Evolutionary conservation across 2,888 invertebrate species (phyloP), one percentile per base, ranked within the genome.

Genomic region (Polyommatus iphigenia): DNA sequence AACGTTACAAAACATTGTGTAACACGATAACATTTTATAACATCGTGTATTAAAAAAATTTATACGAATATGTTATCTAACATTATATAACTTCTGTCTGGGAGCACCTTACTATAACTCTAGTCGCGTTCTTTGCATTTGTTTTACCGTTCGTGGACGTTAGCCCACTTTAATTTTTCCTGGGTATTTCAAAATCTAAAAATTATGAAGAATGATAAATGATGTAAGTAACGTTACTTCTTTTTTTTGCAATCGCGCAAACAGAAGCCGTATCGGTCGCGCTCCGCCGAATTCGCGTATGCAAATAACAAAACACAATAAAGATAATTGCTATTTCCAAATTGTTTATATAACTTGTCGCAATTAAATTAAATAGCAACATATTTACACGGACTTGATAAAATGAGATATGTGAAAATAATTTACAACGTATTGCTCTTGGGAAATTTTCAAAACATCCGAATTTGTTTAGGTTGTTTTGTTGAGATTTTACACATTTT

Each of bases 241-340:
- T 24, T 62, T 62, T 41, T 54, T 41, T 72, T 72, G 72, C 36
- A 72, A 41, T 72, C 41, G 72, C 59, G 36, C 72, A 72, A 72
- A 72, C 41, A 41, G 41, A 41, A 20, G 73, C 8, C 20, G 41
- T 73, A 20, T 73, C 73, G 41, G 77, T 54, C 46, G 50, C 71
- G n/a, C 13, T 72, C 50, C 15, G 24, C 24, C 73, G 46, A 73
- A 20, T 46, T 29, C 46, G 46, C 20, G 72, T 73, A 73, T 50
- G 50, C 24, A 29, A 50, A 73, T 73, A 73, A 73, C n/a, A 50
- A 46, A 46, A 73, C 46, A 20, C 24, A 41, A 15, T 46, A 41
- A 24, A 46, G 73, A 73, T 50, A 73, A 73, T 73, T 73, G 46
- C 41, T 46, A 29, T 46, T 73, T 24, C 46, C 24, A 50, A 73